These are phyloP conservation scores for Rhamphomyia laevipes DNA, from an alignment of 2,888 invertebrate genomes.

Conservation along the genomic window DNA sequence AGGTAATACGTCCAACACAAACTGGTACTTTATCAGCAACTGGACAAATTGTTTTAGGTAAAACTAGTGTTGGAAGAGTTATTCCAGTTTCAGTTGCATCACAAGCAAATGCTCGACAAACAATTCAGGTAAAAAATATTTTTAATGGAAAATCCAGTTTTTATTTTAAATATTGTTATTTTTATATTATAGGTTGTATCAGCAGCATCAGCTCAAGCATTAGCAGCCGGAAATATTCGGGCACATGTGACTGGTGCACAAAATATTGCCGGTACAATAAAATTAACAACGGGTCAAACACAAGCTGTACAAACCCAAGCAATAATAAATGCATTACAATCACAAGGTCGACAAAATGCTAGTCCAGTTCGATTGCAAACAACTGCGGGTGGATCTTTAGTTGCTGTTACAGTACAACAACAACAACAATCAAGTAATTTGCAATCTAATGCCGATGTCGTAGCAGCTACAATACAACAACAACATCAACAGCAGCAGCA, in stretches of 20 bases:
- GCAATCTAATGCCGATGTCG: not conserved
- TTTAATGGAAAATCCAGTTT: not conserved
- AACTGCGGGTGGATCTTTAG: constrained; percentile 40
- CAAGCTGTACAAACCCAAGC: constrained; percentile 39
- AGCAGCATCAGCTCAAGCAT: constrained; percentile 41
- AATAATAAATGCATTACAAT: constrained; percentile 44
- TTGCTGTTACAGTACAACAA: constrained; percentile 47
- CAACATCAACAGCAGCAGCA: constrained; percentile 11
- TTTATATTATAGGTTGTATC: constrained; percentile 42
- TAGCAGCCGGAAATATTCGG: constrained; percentile 40
- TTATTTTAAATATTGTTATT: constrained; percentile 6
- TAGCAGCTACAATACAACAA: constrained; percentile 12
- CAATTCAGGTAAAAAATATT: constrained; percentile 39
- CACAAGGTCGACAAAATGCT: constrained; percentile 42
- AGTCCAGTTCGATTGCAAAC: constrained; percentile 51
- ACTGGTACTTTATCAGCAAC: constrained; percentile 33
- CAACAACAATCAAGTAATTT: constrained; percentile 24
- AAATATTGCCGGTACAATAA: constrained; percentile 41
- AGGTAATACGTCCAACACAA: constrained; percentile 52
- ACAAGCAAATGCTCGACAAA: constrained; percentile 41
- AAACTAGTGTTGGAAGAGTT: constrained; percentile 48
- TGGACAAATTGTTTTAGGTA: constrained; percentile 49
- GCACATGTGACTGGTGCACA: constrained; percentile 38
- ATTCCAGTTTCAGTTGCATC: constrained; percentile 53
- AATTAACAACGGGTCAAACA: constrained; percentile 37